These are phyloP conservation scores for Ariolimax columbianus DNA, from an alignment of 2,888 invertebrate species.

Conservation along the genomic window DNA sequence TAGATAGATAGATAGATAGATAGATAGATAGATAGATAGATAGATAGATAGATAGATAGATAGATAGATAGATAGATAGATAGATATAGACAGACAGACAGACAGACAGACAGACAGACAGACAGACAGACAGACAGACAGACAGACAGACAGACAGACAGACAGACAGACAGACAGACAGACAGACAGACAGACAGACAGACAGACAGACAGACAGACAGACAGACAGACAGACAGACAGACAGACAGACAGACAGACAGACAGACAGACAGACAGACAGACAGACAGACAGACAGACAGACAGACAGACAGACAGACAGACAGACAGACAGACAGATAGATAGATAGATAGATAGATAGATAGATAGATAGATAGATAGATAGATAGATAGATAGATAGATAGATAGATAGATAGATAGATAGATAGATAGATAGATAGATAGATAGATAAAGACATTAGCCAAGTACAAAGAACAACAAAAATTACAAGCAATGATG, in stretches of 20 bases:
- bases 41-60: constrained; percentile 29
- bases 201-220: constrained; percentile 18
- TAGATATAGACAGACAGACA: constrained; percentile 15
- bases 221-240: constrained; percentile 19
- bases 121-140: constrained; percentile 19
- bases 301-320: constrained; percentile 18
- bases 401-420: constrained; percentile 29
- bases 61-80: constrained; percentile 29
- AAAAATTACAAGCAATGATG: no score
- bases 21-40: constrained; percentile 29
- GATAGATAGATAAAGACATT: background rate
- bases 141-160: constrained; percentile 19
- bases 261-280: constrained; percentile 18
- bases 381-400: constrained; percentile 29
- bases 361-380: constrained; percentile 29
- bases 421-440: constrained; percentile 29
- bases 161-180: constrained; percentile 19
- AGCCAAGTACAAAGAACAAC: no score
- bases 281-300: constrained; percentile 18
- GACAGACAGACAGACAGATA: constrained; percentile 17
- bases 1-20: constrained; percentile 29
- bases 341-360: constrained; percentile 29
- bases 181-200: constrained; percentile 19
- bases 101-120: constrained; percentile 13
- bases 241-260: constrained; percentile 18